These are phyloP conservation scores for Leucophenga varia DNA, from an alignment of 1,140 invertebrate species.

Conservation along the genomic window DNA sequence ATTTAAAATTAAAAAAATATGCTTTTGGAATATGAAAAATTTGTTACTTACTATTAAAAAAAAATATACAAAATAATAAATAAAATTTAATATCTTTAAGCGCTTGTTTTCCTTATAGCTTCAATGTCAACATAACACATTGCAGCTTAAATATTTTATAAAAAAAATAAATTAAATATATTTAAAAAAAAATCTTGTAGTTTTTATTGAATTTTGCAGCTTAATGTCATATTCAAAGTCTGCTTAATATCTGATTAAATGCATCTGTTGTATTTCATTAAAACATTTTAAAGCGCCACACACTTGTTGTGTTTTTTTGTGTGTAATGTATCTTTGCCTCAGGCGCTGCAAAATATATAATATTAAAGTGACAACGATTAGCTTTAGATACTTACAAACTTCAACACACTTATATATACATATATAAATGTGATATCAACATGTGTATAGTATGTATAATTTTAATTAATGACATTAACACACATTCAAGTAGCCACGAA, in stretches of 20 bases:
- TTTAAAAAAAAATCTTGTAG: slow-evolving; percentile 1
- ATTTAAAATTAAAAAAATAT: slow-evolving; percentile 3
- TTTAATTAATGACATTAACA: slow-evolving; percentile 42
- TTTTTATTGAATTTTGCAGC: slow-evolving; percentile 7
- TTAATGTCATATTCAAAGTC: slow-evolving; percentile 22
- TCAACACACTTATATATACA: slow-evolving; percentile 1
- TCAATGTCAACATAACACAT: too few relatives aligned
- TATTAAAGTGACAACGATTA: slow-evolving; percentile 31
- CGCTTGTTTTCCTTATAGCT: too few relatives aligned
- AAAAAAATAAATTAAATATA: too few relatives aligned
- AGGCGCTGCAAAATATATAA: slow-evolving; percentile 20
- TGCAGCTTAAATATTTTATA: slow-evolving; percentile 1
- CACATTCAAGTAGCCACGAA: slow-evolving; percentile 29
- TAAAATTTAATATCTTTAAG: too few relatives aligned
- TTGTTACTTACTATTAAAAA: slow-evolving; percentile 20
- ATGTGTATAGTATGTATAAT: too few relatives aligned
- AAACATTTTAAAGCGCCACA: not conserved
- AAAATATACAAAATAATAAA: too few relatives aligned
- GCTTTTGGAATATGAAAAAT: slow-evolving; percentile 3
- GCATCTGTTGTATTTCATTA: not conserved
- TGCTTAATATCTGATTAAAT: slow-evolving; percentile 9
- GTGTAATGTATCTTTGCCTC: slow-evolving; percentile 19
- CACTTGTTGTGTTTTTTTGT: not conserved
- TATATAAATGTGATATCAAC: too few relatives aligned
- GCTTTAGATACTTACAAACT: slow-evolving; percentile 3